A percentile compares a stretch with the other conserved stretches of the same genome.
Evolutionary conservation across 2,113 vertebrate species (phyloP).

Genomic region (Calyptomena viridis): DNA sequence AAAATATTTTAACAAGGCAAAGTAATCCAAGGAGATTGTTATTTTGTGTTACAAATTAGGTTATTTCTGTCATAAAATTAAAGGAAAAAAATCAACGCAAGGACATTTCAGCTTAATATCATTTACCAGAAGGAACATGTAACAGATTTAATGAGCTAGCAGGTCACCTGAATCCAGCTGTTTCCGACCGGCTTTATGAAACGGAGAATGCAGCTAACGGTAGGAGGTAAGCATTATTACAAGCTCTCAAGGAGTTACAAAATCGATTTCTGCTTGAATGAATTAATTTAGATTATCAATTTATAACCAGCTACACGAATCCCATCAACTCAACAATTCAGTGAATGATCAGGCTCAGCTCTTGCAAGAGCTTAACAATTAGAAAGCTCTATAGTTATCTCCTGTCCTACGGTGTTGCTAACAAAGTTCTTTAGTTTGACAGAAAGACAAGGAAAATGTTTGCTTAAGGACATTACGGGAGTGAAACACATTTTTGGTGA

Average conservation of each 20-base stretch:
- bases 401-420: neutral
- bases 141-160: constrained; percentile 87
- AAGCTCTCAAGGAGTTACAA: constrained; percentile 80
- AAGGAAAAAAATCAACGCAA: constrained; percentile 81
- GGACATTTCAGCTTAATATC: constrained; percentile 86
- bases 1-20: constrained; percentile 89
- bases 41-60: constrained; percentile 88
- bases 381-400: constrained; percentile 43
- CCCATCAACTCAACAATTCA: constrained; percentile 80
- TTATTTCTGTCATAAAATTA: constrained; percentile 89
- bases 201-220: constrained; percentile 75
- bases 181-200: constrained; percentile 82
- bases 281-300: constrained; percentile 90
- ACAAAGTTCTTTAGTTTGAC: constrained; percentile 14
- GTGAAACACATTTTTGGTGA: neutral
- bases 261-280: constrained; percentile 86
- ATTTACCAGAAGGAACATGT: constrained; percentile 83
- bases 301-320: constrained; percentile 83
- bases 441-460: constrained; percentile 36
- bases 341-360: constrained; percentile 76
- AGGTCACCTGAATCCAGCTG: constrained; percentile 89
- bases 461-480: constrained; percentile 10
- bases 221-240: constrained; percentile 82
- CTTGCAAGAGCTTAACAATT: constrained; percentile 66
- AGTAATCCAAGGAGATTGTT: constrained; percentile 85